Conservation (phyloP, 2,888 invertebrate genomes). For the Oscheius sp. region DNA sequence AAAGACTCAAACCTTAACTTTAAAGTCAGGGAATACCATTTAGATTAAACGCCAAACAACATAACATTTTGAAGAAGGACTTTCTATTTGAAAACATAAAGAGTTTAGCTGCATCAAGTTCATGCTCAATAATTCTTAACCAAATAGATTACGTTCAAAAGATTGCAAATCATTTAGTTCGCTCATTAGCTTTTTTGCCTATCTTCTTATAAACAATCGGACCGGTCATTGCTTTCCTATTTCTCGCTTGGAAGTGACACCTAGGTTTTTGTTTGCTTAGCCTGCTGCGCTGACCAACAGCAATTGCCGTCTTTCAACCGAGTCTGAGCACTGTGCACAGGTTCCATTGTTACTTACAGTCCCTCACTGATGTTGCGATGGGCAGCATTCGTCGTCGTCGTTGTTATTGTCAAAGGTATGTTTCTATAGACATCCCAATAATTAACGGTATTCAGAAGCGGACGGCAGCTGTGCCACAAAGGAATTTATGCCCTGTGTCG, state of each 20-base stretch:
- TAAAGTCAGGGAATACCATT: too few species aligned
- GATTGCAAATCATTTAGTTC: constrained; percentile 2
- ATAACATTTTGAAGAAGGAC: too few species aligned
- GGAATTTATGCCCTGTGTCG: constrained; percentile 54
- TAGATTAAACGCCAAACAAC: neutral
- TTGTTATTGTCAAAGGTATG: constrained; percentile 11
- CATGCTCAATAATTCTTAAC: too few species aligned
- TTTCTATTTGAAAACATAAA: too few species aligned
- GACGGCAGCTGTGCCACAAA: constrained; percentile 42
- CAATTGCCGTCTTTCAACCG: constrained; percentile 27
- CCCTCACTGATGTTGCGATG: constrained; percentile 9
- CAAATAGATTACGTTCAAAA: too few species aligned
- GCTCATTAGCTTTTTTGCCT: constrained; percentile 14
- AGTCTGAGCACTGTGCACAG: constrained; percentile 21
- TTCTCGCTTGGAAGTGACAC: constrained; percentile 31
- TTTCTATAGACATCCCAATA: neutral
- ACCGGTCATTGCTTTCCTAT: constrained; percentile 28
- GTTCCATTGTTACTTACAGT: constrained; percentile 1
- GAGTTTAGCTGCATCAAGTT: too few species aligned
- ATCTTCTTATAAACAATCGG: constrained; percentile 24
- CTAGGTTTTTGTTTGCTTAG: constrained; percentile 30
- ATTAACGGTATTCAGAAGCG: neutral
- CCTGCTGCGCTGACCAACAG: constrained; percentile 22
- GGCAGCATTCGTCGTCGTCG: neutral
- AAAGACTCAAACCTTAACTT: neutral